Base-by-base conservation (phyloP, 2,888 invertebrate genomes). In the Choreutis nemorana region DNA sequence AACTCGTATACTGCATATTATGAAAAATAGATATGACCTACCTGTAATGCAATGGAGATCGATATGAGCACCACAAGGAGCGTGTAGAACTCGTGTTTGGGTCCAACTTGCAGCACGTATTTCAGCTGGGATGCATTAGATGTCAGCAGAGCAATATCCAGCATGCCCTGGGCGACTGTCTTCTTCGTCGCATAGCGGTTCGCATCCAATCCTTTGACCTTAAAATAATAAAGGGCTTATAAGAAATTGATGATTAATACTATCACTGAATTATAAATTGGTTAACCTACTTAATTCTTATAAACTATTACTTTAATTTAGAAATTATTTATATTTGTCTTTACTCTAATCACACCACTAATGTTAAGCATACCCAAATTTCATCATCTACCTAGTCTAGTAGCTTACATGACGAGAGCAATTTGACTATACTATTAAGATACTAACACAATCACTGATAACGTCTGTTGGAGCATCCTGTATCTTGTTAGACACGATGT, bases 151-250 rank as follows among this genome's bases (percentile, higher is more conserved):
- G 94, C 93, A 33, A 94, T 91, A 60, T 94, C 93, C 45, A 94
- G 81, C 86, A 94, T 89, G 3, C 94, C 93, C 78, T 94, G 94
- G 1, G 94, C 92, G 33, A 94, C 91, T 0, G 93, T 93, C 68
- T 94, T 94, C 67, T 94, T 94, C 6, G 93, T 93, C 12, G 94
- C 93, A 83, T 94, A 94, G 41, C 89, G 84, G 66, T 94, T 94
- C 3, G 90, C 89, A 54, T 94, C 91, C 60, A 93, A 71, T 1
- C 86, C 81, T 63, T 90, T 91, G 45, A 83, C 57, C 87, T 87
- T 63, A 23, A 77, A 73, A 26, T 26, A 20, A 6, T 4, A 7
- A 28, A 10, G 20, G 20, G n/a, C 14, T 6, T 10, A 26, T 26
- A 16, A 6, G 16, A 14, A 9, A 9, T 8, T 26, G 16, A 15